Evolutionary conservation across 2,797 vertebrate genomes (phyloP).

Genomic region (Merluccius polli): DNA sequence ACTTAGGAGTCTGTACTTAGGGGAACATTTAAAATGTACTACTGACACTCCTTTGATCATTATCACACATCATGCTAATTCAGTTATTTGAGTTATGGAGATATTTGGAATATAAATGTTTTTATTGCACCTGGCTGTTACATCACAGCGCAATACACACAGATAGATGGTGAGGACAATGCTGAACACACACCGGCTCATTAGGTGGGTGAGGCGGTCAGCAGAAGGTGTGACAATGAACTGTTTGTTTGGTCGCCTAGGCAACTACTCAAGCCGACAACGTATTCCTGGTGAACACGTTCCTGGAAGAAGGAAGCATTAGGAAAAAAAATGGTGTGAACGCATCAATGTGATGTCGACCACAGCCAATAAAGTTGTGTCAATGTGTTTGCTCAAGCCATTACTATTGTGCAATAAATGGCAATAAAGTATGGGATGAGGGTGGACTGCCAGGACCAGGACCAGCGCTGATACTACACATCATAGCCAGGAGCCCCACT

Average conservation of each 20-base stretch:
- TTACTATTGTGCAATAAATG: slow-evolving; percentile 49
- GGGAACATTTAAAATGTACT: not conserved
- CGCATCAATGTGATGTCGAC: slow-evolving; percentile 50
- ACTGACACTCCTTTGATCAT: not conserved
- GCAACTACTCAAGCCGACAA: slow-evolving; percentile 38
- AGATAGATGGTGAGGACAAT: not conserved
- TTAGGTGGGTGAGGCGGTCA: slow-evolving; percentile 8
- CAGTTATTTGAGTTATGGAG: not conserved
- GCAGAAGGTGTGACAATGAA: slow-evolving; percentile 17
- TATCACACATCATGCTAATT: not conserved
- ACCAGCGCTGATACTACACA: not conserved
- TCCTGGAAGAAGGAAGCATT: slow-evolving; percentile 64
- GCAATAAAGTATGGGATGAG: slow-evolving; percentile 23
- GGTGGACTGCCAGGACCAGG: not conserved
- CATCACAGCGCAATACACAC: not conserved
- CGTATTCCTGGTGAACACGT: slow-evolving; percentile 28
- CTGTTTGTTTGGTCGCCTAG: slow-evolving; percentile 51
- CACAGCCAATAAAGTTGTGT: slow-evolving; percentile 17
- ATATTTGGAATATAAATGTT: not conserved
- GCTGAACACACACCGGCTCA: slow-evolving; percentile 25
- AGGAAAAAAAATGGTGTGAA: slow-evolving; percentile 33
- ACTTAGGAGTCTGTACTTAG: too few species aligned
- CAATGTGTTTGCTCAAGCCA: slow-evolving; percentile 55
- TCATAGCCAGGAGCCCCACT: not conserved
- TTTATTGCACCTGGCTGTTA: not conserved